Evolutionary conservation across 1,140 invertebrate genomes (phyloP), one percentile per base, ranked within the genome.

Genomic region (Portunus trituberculatus): DNA sequence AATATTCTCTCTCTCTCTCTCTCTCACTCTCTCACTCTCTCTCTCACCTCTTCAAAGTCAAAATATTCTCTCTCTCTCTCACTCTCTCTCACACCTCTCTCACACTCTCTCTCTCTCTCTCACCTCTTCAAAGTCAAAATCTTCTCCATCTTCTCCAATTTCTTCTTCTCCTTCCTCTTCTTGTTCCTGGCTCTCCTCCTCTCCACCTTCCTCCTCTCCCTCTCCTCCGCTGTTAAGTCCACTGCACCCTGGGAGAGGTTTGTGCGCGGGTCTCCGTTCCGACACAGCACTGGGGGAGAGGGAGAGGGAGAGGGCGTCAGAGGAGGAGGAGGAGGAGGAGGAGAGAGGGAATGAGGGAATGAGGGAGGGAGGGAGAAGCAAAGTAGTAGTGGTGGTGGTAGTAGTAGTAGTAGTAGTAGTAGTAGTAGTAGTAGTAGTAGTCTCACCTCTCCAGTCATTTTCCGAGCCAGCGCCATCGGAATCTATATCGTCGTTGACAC

Each of bases 141-240:
- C 6, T 2, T 94, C 83, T 94, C 93, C 90, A 94, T 59, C 20
- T 94, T 94, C 91, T 82, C 93, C 82, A 90, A n/a, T 91, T 94
- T 94, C 91, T 94, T 94, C 93, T 94, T 94, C 83, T 94, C 93
- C 91, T 94, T 94, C 67, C 87, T 94, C 46, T 88, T 89, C 46
- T 94, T 94, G 52, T 89, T 94, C 59, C 90, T 94, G 7, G 93
- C 87, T 94, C 93, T 89, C 59, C 93, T 76, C 83, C 90, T 94
- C 59, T 94, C 93, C 1, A 67, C 87, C 82, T 94, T 94, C 32
- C 32, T 94, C 31, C 59, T 67, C 88, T 94, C 93, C 31, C 83
- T 94, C 29, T 94, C 93, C 25, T 52, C 87, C 67, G 45, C 87
- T 6, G 87, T 94, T 39, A 94, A 39, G 32, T 94, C 87, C 25